These are phyloP conservation scores for Phylloscopus trochiloides DNA, from an alignment of 2,113 vertebrate species.

Conservation along the genomic window DNA sequence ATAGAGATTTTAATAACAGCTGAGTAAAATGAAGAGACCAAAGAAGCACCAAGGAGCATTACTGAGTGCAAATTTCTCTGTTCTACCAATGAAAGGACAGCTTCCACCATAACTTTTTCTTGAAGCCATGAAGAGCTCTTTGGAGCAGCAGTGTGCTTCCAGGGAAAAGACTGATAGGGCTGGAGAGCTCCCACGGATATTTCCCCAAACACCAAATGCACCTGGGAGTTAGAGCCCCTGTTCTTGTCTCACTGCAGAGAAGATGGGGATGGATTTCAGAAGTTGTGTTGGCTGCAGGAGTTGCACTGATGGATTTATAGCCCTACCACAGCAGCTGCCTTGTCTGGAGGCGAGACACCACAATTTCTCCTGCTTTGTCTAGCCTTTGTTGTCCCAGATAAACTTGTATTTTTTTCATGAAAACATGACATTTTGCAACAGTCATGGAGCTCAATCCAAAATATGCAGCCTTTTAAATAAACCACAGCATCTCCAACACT, in stretches of 20 bases:
- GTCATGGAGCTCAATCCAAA: not conserved
- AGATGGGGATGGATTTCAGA: not conserved
- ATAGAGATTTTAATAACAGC: not conserved
- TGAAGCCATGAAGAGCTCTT: not conserved
- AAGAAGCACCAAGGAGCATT: not conserved
- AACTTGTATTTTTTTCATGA: not conserved
- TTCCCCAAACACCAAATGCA: not conserved
- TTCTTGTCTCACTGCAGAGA: not conserved
- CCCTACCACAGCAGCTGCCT: not conserved
- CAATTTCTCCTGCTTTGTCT: not conserved
- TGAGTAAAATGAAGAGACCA: not conserved
- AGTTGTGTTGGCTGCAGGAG: not conserved
- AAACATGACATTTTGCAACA: not conserved
- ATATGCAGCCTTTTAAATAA: not conserved
- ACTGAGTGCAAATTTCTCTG: not conserved
- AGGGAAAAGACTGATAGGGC: not conserved
- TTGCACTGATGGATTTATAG: not conserved
- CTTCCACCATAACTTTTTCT: not conserved
- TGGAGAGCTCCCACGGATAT: not conserved
- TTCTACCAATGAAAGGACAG: not conserved
- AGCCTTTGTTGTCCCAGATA: not conserved
- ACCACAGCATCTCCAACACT: not conserved
- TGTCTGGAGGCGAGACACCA: not conserved
- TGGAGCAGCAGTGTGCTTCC: not conserved
- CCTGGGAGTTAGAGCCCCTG: not conserved